Conservation (phyloP, 2,888 invertebrate genomes). For the Cremastobaeus sp. region DNA sequence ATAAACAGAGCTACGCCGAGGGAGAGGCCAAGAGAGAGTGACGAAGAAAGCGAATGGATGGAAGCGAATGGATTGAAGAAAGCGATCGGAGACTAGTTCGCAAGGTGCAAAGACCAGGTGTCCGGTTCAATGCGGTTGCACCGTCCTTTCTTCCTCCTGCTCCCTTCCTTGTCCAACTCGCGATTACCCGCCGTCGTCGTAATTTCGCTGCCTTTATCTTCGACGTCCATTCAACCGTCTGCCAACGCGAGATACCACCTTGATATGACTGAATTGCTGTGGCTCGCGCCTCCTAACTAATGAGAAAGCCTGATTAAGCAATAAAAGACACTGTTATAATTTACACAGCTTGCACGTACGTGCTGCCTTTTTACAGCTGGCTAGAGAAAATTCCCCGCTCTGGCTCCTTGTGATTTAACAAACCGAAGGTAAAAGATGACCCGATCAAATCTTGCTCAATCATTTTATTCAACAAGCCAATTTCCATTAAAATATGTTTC, state of each 20-base stretch:
- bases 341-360: conserved; percentile 18
- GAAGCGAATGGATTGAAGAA: too few relatives aligned
- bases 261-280: conserved; percentile 39
- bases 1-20: conserved; percentile 38
- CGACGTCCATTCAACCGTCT: conserved; percentile 49
- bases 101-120: conserved; percentile 72
- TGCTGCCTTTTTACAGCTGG: conserved; percentile 20
- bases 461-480: background rate
- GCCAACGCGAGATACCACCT: conserved; percentile 54
- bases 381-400: background rate
- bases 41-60: conserved; percentile 39
- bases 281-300: conserved; percentile 48
- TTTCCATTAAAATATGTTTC: too few relatives aligned
- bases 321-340: conserved; percentile 52
- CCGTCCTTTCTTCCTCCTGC: conserved; percentile 49
- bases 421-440: background rate
- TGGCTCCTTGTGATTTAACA: conserved; percentile 1
- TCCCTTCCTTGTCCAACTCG: conserved; percentile 56
- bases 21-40: conserved; percentile 31
- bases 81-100: conserved; percentile 67
- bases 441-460: background rate
- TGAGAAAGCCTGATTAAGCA: conserved; percentile 50
- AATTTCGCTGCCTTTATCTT: conserved; percentile 64
- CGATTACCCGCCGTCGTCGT: conserved; percentile 62
- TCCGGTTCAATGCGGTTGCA: conserved; percentile 62